phyloP scores from a whole-genome alignment of 2,113 vertebrate genomes.

The Myiopsitta monachus region DNA sequence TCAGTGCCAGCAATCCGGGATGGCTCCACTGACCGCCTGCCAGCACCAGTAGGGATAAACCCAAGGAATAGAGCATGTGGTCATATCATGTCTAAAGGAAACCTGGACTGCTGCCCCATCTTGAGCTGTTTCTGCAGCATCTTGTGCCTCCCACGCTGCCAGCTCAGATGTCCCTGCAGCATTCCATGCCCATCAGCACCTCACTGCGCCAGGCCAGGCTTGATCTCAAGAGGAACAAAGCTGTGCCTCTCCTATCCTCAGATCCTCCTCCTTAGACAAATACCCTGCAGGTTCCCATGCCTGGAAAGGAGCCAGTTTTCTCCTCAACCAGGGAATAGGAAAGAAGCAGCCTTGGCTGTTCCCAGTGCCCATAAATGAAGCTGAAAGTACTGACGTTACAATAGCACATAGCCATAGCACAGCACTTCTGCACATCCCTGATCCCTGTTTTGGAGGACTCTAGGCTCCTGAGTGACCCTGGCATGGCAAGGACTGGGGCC shows the following conservation, averaged over 20 bases:
- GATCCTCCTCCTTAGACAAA: not conserved
- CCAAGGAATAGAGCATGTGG: not conserved
- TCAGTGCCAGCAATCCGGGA: not conserved
- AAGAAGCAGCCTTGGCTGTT: not conserved
- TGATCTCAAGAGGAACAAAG: not conserved
- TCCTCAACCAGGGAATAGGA: not conserved
- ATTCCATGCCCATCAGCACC: not conserved
- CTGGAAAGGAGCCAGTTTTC: not conserved
- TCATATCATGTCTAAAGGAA: not conserved
- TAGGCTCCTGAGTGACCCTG: not conserved
- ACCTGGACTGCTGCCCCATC: constrained; percentile 5
- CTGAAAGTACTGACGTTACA: fast-evolving
- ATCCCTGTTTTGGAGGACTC: not conserved
- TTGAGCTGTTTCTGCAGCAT: not conserved
- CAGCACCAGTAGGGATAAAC: not conserved
- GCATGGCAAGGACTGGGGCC: not conserved
- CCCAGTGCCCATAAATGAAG: not conserved
- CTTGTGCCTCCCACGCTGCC: constrained; percentile 9
- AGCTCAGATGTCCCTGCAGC: not conserved
- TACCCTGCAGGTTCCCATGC: not conserved
- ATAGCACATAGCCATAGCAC: not conserved
- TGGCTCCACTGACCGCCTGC: not conserved
- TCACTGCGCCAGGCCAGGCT: not conserved
- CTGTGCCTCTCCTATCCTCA: not conserved
- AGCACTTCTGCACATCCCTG: not conserved